phyloP scores from a whole-genome alignment of 1,140 invertebrate species.

The Drosophila prosaltans region DNA sequence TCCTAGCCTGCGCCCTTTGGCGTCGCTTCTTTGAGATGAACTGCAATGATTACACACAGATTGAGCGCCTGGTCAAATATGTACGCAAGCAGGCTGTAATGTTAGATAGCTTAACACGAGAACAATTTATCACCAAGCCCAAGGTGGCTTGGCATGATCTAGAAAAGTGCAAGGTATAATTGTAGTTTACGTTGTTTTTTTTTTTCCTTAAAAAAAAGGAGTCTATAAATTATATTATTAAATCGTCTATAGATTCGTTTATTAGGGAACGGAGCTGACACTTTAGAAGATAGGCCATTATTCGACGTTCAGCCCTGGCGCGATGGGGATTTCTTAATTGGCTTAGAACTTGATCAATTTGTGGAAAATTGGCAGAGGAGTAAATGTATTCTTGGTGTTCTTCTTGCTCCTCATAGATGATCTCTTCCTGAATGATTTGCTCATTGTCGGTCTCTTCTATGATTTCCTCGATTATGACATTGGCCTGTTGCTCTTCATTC shows the following conservation, averaged over 20 bases:
- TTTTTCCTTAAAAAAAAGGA: constrained; percentile 51
- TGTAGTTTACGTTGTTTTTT: constrained; percentile 45
- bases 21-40: constrained; percentile 88
- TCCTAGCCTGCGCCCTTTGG: constrained; percentile 93
- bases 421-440: constrained; percentile 58
- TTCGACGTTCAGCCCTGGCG: constrained; percentile 57
- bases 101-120: constrained; percentile 82
- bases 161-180: constrained; percentile 68
- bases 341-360: constrained; percentile 51
- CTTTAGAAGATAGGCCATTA: constrained; percentile 72
- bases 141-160: constrained; percentile 82
- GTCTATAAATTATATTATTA: constrained; percentile 46
- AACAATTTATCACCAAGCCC: constrained; percentile 81
- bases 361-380: constrained; percentile 32
- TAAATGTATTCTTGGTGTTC: constrained; percentile 15
- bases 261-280: constrained; percentile 64
- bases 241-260: constrained; percentile 57
- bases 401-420: constrained; percentile 54
- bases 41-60: constrained; percentile 85
- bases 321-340: constrained; percentile 40
- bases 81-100: constrained; percentile 88
- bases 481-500: constrained; percentile 47
- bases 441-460: constrained; percentile 49
- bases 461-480: constrained; percentile 61
- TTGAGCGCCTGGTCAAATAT: constrained; percentile 89